Percentiles rank a stretch among this genome's conserved stretches.
These are phyloP conservation scores for Pithys albifrons DNA, from an alignment of 2,113 vertebrate genomes.

Conservation along the genomic window DNA sequence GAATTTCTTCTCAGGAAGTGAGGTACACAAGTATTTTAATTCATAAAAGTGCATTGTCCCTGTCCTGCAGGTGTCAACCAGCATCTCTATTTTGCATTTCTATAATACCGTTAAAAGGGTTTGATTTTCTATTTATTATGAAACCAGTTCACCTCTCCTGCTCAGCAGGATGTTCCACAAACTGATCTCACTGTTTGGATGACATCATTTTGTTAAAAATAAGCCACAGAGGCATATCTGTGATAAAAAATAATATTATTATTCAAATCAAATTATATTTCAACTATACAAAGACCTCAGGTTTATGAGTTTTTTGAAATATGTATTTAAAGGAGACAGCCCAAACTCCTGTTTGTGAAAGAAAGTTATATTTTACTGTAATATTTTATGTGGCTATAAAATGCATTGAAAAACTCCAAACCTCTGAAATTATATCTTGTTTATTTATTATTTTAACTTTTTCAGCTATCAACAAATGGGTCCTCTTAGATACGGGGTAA, in stretches of 20 bases:
- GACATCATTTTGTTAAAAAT: slow-evolving; percentile 47
- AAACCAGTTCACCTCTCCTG: slow-evolving; percentile 5
- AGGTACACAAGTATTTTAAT: background rate
- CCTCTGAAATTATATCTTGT: background rate
- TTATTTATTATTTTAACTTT: slow-evolving; percentile 23
- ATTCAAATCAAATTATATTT: slow-evolving; percentile 38
- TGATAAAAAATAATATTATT: slow-evolving; percentile 21
- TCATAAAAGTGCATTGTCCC: background rate
- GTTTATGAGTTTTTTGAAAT: background rate
- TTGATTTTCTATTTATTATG: slow-evolving; percentile 10
- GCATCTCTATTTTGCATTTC: background rate
- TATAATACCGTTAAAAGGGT: background rate
- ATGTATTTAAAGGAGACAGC: slow-evolving; percentile 2
- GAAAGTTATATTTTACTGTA: slow-evolving; percentile 13
- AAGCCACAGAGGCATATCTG: background rate
- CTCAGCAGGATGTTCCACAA: background rate
- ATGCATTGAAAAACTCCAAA: background rate
- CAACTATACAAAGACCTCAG: background rate
- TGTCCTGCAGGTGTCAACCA: background rate
- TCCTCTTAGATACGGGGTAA: background rate
- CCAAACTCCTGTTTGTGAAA: background rate
- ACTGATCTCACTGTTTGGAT: slow-evolving; percentile 27
- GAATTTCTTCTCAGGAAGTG: background rate
- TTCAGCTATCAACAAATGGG: background rate
- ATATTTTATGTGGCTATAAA: slow-evolving; percentile 13